These are phyloP conservation scores for Trichogramma pretiosum DNA, from an alignment of 1,140 invertebrate species.

Conservation along the genomic window DNA sequence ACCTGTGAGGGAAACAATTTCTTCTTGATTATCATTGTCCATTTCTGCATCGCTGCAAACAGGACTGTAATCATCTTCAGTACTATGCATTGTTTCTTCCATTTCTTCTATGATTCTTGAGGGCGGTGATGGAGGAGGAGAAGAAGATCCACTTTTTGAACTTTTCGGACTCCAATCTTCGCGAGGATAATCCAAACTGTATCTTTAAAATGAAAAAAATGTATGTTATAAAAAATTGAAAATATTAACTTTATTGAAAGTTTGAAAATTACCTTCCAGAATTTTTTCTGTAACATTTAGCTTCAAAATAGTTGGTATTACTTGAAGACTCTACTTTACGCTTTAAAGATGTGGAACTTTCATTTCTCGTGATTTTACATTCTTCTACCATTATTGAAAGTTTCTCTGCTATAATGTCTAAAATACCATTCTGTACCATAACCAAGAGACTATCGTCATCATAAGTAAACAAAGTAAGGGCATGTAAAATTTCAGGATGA, in stretches of 20 bases:
- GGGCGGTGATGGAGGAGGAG: conserved; percentile 35
- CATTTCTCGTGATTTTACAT: too few species aligned
- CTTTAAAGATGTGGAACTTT: conserved; percentile 24
- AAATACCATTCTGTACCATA: conserved; percentile 34
- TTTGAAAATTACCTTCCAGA: conserved; percentile 21
- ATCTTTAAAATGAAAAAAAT: conserved; percentile 22
- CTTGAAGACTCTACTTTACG: conserved; percentile 24
- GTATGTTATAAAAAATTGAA: background rate
- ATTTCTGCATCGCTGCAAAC: conserved; percentile 38
- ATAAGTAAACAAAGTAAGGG: conserved; percentile 29
- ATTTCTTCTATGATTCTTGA: conserved; percentile 21
- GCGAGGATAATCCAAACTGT: conserved; percentile 33
- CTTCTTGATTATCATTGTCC: conserved; percentile 28
- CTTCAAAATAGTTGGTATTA: too few species aligned
- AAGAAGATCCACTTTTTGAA: conserved; percentile 29
- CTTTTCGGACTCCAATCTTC: conserved; percentile 37
- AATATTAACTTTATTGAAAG: background rate
- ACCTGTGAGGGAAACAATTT: conserved; percentile 29
- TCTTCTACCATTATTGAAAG: conserved; percentile 31
- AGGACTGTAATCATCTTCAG: conserved; percentile 41
- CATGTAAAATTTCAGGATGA: conserved; percentile 30
- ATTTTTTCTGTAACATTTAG: conserved; percentile 23
- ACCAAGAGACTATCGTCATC: conserved; percentile 31
- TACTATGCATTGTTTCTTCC: conserved; percentile 23
- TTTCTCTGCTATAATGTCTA: conserved; percentile 30